These are phyloP conservation scores for Priocnemis perturbator DNA, from an alignment of 2,888 invertebrate genomes.

Conservation along the genomic window DNA sequence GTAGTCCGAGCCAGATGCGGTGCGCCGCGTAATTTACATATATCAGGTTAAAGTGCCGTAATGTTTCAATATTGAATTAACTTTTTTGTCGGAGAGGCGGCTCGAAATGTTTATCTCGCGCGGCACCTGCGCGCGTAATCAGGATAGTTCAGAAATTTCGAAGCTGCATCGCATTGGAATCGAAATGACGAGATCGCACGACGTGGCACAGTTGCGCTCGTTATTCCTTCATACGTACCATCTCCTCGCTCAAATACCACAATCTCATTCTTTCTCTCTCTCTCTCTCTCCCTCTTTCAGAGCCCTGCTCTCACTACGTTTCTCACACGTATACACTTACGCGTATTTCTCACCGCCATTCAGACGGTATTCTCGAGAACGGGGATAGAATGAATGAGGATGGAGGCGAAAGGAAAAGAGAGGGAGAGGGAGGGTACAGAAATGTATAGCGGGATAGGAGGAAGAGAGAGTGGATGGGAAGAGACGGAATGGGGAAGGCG, in stretches of 20 bases:
- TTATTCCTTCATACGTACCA: too few relatives aligned
- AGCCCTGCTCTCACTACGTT: too few relatives aligned
- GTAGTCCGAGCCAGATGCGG: too few relatives aligned
- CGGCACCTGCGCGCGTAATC: not conserved
- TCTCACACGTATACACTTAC: not conserved
- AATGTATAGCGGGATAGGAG: not conserved
- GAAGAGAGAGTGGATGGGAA: slow-evolving; percentile 7
- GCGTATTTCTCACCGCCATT: not conserved
- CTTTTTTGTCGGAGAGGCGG: too few relatives aligned
- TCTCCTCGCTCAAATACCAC: too few relatives aligned
- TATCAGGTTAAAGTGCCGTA: too few relatives aligned
- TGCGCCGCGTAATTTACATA: too few relatives aligned
- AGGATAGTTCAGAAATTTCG: not conserved
- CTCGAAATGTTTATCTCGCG: too few relatives aligned
- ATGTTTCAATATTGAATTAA: too few relatives aligned
- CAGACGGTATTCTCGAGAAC: not conserved
- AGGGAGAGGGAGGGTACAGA: slow-evolving; percentile 13
- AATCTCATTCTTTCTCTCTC: not conserved
- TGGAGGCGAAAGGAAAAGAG: slow-evolving; percentile 1
- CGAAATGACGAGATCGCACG: too few relatives aligned
- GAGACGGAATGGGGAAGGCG: slow-evolving; percentile 8
- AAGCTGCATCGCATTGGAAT: not conserved
- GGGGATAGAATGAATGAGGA: not conserved
- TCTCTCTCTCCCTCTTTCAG: not conserved
- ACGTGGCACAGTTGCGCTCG: too few relatives aligned